A percentile compares a stretch with the other conserved stretches of the same genome.
phyloP scores from a whole-genome alignment of 2,888 invertebrate species.

The Pyrrhosoma nymphula region DNA sequence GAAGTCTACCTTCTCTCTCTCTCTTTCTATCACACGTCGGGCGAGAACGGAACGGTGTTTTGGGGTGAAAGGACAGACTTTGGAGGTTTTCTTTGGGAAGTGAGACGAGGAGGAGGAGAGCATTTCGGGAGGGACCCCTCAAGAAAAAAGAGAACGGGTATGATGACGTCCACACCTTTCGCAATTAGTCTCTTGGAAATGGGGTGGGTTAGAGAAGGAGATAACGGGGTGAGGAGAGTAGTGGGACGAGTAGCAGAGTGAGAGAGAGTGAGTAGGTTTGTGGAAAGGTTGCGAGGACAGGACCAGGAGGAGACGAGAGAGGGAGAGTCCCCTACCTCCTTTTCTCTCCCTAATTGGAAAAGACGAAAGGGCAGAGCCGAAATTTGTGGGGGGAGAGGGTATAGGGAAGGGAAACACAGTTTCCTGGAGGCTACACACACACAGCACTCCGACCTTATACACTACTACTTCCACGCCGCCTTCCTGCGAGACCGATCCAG shows the following conservation, averaged over 20 bases:
- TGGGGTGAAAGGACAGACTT: background rate
- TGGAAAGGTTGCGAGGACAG: background rate
- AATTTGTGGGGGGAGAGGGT: background rate
- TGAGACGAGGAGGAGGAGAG: background rate
- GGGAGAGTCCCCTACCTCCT: background rate
- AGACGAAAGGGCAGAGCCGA: slow-evolving; percentile 25
- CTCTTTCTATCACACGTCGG: background rate
- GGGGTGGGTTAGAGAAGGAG: background rate
- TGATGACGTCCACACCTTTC: slow-evolving; percentile 50
- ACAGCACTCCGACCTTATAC: background rate
- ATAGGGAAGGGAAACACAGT: background rate
- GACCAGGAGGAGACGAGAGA: background rate
- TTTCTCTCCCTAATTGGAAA: slow-evolving; percentile 57
- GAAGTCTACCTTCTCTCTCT: background rate
- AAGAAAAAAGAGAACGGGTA: background rate
- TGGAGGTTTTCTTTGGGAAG: background rate
- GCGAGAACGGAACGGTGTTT: background rate
- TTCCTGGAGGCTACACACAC: background rate
- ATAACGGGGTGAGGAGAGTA: background rate
- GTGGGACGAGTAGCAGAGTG: background rate
- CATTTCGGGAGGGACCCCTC: background rate
- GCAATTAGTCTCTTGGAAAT: slow-evolving; percentile 34
- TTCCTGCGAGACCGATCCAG: background rate
- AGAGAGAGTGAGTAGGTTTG: background rate
- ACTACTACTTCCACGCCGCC: background rate